Evolutionary conservation across 2,888 invertebrate genomes (phyloP).

Genomic region (Mantis religiosa): DNA sequence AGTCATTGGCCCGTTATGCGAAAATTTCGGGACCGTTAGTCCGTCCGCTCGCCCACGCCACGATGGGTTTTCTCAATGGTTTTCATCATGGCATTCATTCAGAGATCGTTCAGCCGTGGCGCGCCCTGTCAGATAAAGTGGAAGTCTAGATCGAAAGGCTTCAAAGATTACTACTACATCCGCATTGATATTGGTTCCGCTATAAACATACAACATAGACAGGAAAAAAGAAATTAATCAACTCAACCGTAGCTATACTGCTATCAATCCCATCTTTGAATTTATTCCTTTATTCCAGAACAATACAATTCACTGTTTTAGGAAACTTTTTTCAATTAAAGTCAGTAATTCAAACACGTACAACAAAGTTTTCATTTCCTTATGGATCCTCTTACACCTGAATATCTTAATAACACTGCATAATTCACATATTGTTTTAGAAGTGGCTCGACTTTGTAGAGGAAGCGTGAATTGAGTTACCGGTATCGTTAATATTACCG

Average conservation of each 20-base stretch:
- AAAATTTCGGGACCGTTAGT: conserved; percentile 1
- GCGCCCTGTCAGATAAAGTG: background rate
- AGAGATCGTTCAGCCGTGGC: background rate
- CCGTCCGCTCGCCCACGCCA: background rate
- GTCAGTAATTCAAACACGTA: too few relatives aligned
- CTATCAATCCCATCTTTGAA: background rate
- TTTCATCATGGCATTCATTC: background rate
- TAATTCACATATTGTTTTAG: too few relatives aligned
- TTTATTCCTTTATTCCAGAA: too few relatives aligned
- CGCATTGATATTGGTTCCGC: background rate
- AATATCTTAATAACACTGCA: too few relatives aligned
- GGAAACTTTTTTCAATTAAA: background rate
- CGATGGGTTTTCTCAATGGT: background rate
- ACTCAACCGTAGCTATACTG: background rate
- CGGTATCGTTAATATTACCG: too few relatives aligned
- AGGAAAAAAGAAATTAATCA: background rate
- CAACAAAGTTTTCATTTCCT: too few relatives aligned
- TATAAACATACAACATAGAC: background rate
- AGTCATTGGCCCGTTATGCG: conserved; percentile 22
- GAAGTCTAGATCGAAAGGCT: conserved; percentile 3
- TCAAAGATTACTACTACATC: background rate
- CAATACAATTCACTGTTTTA: background rate
- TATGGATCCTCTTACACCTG: too few relatives aligned
- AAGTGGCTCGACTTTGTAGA: too few relatives aligned
- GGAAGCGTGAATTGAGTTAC: too few relatives aligned